Conservation (phyloP, 2,888 invertebrate species). For the Amphipyra tragopoginis region DNA sequence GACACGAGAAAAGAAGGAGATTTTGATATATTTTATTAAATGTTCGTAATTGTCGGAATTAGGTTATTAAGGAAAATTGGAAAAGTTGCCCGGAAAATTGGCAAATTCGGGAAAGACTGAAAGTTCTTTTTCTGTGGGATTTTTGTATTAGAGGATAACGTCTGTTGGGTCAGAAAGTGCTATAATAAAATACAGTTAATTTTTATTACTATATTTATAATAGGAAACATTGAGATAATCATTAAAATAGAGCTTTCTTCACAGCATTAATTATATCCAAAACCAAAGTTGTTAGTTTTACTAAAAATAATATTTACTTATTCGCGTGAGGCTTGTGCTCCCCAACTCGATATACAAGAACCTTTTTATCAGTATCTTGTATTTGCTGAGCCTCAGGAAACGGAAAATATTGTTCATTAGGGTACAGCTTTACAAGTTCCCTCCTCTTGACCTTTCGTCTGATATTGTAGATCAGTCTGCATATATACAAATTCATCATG, state of each 20-base stretch:
- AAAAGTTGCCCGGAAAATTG: too few relatives aligned
- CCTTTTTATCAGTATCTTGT: conserved; percentile 32
- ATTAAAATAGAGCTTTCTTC: background rate
- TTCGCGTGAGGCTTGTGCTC: conserved; percentile 61
- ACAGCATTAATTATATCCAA: too few relatives aligned
- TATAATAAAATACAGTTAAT: conserved; percentile 27
- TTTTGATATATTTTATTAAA: too few relatives aligned
- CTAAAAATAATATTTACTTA: too few relatives aligned
- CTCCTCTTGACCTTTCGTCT: conserved; percentile 63
- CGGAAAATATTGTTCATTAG: conserved; percentile 59
- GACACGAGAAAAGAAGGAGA: too few relatives aligned
- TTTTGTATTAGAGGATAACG: too few relatives aligned
- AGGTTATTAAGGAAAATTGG: too few relatives aligned
- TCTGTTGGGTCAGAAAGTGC: too few relatives aligned
- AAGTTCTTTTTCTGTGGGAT: too few relatives aligned
- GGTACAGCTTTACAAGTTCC: conserved; percentile 63
- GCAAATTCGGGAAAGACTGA: too few relatives aligned
- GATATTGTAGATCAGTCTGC: conserved; percentile 62
- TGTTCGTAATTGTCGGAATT: too few relatives aligned
- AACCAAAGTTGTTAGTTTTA: too few relatives aligned
- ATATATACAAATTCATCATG: conserved; percentile 72
- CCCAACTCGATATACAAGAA: conserved; percentile 70
- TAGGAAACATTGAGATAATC: background rate
- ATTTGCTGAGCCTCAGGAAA: conserved; percentile 70
- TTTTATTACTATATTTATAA: conserved; percentile 2